Base-by-base conservation (phyloP, 2,113 vertebrate genomes). In the Ursus arctos region DNA sequence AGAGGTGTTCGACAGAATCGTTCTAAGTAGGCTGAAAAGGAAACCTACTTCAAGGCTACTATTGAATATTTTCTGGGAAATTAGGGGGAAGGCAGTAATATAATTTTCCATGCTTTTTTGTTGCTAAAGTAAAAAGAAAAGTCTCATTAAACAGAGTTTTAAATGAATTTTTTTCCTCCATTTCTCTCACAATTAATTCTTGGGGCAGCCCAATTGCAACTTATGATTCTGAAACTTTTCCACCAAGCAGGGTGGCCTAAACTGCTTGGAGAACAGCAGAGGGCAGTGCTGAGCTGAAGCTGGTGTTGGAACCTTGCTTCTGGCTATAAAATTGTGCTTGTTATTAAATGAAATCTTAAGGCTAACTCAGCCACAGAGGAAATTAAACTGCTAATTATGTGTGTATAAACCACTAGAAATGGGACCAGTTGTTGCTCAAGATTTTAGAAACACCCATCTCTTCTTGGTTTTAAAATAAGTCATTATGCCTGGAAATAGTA, bases 301-400 rank as follows among this genome's bases (percentile, higher is more conserved):
- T 99, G 98, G 94, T 57, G 6, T 86, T 0, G 1, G 59, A 53
- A 14, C 55, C 83, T 63, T 84, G 49, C 90, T 97, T 90, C 96
- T 71, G 98, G 80, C 95, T 94, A 82, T 96, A 97, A 97, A 96
- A 97, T 96, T 94, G 96, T 92, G 57, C 97, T 96, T 97, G 93
- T 98, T 98, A 98, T 98, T 98, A 98, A 98, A 98, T 98, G 98
- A 99, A 99, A 99, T 98, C 98, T 98, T 97, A 93, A 97, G 97
- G 98, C 98, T 99, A 98, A 98, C 98, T 98, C 98, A 98, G 98
- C 98, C 98, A 98, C 98, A 96, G 98, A 99, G 98, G 98, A 99
- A 99, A 99, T 99, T 98, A 99, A 99, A 98, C 98, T 98, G 98
- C 98, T 99, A 99, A 99, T 99, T 99, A 98, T 97, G 98, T 98